Conservation (phyloP, 1,140 invertebrate genomes). For the Pogonus chalceus region DNA sequence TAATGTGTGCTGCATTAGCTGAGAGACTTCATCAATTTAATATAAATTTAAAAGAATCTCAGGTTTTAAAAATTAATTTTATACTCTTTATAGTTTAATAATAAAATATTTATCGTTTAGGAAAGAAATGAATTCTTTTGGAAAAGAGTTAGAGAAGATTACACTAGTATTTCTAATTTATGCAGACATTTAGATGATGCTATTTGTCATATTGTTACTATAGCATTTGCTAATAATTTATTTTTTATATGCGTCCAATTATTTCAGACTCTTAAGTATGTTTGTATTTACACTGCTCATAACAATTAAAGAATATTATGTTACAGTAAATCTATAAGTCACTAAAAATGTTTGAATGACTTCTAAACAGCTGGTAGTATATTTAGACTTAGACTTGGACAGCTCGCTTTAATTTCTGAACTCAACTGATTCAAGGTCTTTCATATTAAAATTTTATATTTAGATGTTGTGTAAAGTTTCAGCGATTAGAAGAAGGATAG, state of each 20-base stretch:
- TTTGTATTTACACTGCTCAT: no score
- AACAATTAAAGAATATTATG: no score
- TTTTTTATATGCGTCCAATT: conserved; percentile 65
- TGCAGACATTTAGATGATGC: conserved; percentile 44
- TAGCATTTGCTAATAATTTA: conserved; percentile 59
- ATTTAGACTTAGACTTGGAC: no score
- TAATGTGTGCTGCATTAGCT: conserved; percentile 45
- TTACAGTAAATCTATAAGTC: no score
- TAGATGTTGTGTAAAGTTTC: no score
- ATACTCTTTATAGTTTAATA: conserved; percentile 17
- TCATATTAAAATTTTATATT: no score
- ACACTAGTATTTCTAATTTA: conserved; percentile 43
- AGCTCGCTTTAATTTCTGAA: no score
- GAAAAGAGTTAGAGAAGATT: conserved; percentile 44
- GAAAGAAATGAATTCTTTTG: conserved; percentile 36
- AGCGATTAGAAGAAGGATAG: no score
- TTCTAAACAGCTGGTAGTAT: no score
- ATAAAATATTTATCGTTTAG: conserved; percentile 18
- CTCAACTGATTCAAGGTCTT: no score
- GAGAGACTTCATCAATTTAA: conserved; percentile 50
- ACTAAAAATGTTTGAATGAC: no score
- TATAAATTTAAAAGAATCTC: conserved; percentile 34
- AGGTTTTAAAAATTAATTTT: conserved; percentile 32
- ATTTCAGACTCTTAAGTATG: conserved; percentile 60
- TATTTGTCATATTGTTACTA: conserved; percentile 46